phyloP scores from a whole-genome alignment of 2,888 invertebrate genomes.

The Drosophila rellima region DNA sequence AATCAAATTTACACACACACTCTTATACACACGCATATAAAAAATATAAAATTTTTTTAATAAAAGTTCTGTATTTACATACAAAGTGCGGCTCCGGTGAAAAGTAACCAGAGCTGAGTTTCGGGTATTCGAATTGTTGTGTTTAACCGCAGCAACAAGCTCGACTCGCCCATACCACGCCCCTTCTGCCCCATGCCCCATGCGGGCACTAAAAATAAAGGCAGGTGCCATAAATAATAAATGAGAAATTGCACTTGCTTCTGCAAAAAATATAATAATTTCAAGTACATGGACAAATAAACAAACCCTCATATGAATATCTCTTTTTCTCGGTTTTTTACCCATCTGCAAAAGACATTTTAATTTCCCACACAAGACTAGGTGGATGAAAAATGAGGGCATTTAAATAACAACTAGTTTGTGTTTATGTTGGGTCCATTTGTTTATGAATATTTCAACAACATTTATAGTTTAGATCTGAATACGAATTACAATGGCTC shows the following conservation, averaged over 20 bases:
- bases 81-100: slow-evolving; percentile 65
- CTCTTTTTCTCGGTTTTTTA: slow-evolving; percentile 13
- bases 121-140: slow-evolving; percentile 47
- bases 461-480: not conserved
- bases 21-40: slow-evolving; percentile 8
- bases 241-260: slow-evolving; percentile 69
- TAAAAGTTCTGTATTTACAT: slow-evolving; percentile 76
- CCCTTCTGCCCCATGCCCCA: slow-evolving; percentile 29
- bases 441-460: not conserved
- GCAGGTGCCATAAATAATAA: slow-evolving; percentile 76
- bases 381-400: slow-evolving; percentile 7
- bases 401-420: slow-evolving; percentile 19
- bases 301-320: slow-evolving; percentile 42
- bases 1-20: slow-evolving; percentile 35
- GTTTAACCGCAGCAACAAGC: slow-evolving; percentile 55
- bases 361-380: slow-evolving; percentile 8
- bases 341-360: slow-evolving; percentile 13
- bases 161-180: slow-evolving; percentile 4
- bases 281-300: slow-evolving; percentile 49
- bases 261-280: slow-evolving; percentile 46
- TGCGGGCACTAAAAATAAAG: slow-evolving; percentile 64
- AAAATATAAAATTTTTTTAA: slow-evolving; percentile 62
- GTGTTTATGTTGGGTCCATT: not conserved
- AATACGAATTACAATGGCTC: not conserved
- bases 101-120: slow-evolving; percentile 28